Evolutionary conservation across 2,888 invertebrate species (phyloP), one percentile per base, ranked within the genome.

Genomic region (Amblyteles armatorius): DNA sequence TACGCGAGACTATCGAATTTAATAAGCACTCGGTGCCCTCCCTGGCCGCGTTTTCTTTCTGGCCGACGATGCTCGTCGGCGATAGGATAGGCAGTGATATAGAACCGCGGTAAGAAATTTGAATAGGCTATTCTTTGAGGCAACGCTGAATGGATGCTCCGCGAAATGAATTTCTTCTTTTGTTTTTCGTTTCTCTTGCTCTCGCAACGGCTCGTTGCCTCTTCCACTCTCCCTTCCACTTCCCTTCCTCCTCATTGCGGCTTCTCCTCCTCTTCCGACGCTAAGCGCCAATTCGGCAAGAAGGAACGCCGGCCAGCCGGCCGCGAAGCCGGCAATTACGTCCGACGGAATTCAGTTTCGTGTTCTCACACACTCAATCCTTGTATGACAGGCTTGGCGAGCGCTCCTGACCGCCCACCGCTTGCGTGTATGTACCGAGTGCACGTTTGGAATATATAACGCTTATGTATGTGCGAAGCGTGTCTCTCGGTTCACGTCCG

Each of bases 301-400:
- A 78, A 81, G 69, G 65, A 74, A 60, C 48, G 68, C 40, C 77
- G 74, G 74, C 40, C 72, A 22, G 57, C 72, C 40, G 19, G 71
- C 74, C 81, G 74, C 82, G 33, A 85, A 79, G 71, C 57, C 76
- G 82, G 82, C 85, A 85, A 85, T 85, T 82, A 85, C 74, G 79
- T 69, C 65, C 74, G 79, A 79, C 67, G 67, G 67, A 77, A 77
- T 77, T 77, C 67, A 52, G 50, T 67, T 77, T 77, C 77, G 63
- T 83, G 74, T 83, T 82, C 84, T 60, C 79, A 77, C 80, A 72
- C 73, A 77, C 77, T 77, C 77, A 67, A 77, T 71, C 76, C 71
- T 73, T 67, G 77, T 77, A 77, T 67, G 77, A 77, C 77, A 77
- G 77, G 77, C 67, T 36, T 19, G 67, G 40, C 50, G 77, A 77